Conservation (phyloP, 2,113 vertebrate genomes). For the Lepisosteus oculatus region DNA sequence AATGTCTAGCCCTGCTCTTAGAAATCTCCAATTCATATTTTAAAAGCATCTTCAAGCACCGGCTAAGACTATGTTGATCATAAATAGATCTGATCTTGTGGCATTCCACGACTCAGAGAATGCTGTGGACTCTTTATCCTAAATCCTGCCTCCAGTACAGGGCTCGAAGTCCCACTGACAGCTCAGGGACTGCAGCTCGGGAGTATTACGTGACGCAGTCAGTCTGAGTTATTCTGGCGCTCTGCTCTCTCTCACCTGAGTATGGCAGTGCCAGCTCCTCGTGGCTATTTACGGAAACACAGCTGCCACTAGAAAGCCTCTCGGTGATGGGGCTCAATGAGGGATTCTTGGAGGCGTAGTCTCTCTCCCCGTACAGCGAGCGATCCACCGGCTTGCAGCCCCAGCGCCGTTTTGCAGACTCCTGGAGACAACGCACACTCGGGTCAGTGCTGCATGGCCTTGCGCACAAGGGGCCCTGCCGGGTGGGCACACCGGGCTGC, state of each 20-base stretch:
- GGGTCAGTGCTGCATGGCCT: background rate
- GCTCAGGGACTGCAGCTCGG: background rate
- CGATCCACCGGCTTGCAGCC: conserved; percentile 57
- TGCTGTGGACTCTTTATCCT: too few species aligned
- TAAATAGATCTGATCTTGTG: too few species aligned
- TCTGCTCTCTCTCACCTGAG: background rate
- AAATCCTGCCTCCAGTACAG: too few species aligned
- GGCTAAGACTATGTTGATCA: too few species aligned
- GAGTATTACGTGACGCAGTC: background rate
- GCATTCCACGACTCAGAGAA: too few species aligned
- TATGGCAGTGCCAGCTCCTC: background rate
- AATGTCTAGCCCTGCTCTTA: too few species aligned
- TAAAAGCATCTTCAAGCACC: too few species aligned
- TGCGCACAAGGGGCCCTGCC: background rate
- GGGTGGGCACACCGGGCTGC: background rate
- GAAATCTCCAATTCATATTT: too few species aligned
- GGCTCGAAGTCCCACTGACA: background rate
- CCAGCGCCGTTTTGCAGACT: conserved; percentile 35
- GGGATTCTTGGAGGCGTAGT: conserved; percentile 62
- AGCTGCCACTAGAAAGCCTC: conserved; percentile 21
- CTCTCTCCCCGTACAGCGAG: conserved; percentile 59
- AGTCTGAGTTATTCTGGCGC: conserved; percentile 10
- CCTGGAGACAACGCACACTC: conserved; percentile 3
- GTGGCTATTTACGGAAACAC: conserved; percentile 10
- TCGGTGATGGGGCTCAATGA: conserved; percentile 62